phyloP scores from a whole-genome alignment of 2,797 vertebrate genomes.

The Eurystomus glaucurus region DNA sequence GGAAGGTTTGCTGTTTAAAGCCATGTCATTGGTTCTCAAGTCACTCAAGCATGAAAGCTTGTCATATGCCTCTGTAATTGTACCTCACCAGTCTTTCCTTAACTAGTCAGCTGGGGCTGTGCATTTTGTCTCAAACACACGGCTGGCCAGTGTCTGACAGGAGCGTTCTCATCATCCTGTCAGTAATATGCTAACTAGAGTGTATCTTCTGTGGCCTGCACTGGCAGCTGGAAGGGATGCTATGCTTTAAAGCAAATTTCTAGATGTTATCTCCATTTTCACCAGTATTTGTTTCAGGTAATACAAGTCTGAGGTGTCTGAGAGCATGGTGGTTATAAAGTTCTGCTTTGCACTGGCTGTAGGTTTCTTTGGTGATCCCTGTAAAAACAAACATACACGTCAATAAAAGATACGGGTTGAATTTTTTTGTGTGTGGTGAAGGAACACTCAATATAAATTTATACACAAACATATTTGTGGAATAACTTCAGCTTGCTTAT shows the following conservation, averaged over 20 bases:
- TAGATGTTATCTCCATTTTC: constrained; percentile 40
- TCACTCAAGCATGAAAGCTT: constrained; percentile 93
- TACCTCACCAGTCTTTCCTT: constrained; percentile 90
- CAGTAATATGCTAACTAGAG: constrained; percentile 97
- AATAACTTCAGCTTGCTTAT: not conserved
- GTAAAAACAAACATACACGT: not conserved
- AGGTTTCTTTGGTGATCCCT: not conserved
- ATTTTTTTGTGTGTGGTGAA: not conserved
- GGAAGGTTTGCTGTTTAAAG: constrained; percentile 90
- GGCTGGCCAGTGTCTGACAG: constrained; percentile 91
- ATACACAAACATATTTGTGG: not conserved
- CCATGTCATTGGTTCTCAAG: constrained; percentile 86
- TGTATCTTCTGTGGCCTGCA: constrained; percentile 85
- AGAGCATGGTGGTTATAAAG: constrained; percentile 6
- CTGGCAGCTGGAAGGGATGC: constrained; percentile 85
- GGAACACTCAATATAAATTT: not conserved
- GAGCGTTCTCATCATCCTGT: constrained; percentile 94
- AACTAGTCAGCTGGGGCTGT: constrained; percentile 96
- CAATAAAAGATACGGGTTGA: not conserved
- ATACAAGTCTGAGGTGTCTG: not conserved
- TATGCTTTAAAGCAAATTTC: constrained; percentile 76
- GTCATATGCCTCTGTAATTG: constrained; percentile 96
- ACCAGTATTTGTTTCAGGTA: constrained; percentile 53
- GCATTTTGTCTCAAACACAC: constrained; percentile 82
- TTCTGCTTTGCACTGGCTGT: not conserved